Conservation (phyloP, 2,888 invertebrate species). For the Rhamphomyia laevipes region DNA sequence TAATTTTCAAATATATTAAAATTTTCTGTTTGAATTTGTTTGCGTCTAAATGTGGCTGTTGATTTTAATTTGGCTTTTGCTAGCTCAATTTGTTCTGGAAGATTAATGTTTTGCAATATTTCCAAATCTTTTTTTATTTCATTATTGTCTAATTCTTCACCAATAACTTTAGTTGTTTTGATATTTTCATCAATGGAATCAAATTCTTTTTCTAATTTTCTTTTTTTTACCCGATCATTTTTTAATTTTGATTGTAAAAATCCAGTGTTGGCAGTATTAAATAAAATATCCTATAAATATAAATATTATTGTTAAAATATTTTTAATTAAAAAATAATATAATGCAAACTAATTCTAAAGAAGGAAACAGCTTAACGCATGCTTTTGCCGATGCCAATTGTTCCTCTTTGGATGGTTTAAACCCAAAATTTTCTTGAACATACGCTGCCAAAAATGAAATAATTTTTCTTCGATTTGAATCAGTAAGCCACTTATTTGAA, state of each 20-base stretch:
- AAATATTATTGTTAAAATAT: neutral
- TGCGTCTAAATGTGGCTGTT: neutral
- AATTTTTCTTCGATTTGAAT: neutral
- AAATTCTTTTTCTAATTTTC: neutral
- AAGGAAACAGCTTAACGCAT: too few species aligned
- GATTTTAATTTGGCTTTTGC: neutral
- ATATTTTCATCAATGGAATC: too few species aligned
- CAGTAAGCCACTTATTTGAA: too few species aligned
- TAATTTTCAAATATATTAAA: neutral
- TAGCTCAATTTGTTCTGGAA: neutral
- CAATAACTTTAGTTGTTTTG: too few species aligned
- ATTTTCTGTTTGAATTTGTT: neutral
- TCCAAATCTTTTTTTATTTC: neutral
- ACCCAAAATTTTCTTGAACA: neutral
- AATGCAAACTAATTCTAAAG: neutral
- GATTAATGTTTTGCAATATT: neutral
- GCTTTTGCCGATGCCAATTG: neutral
- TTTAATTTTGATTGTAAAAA: neutral
- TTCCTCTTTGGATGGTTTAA: neutral
- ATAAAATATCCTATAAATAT: neutral
- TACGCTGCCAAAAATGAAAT: neutral
- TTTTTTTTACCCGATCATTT: constrained; percentile 1
- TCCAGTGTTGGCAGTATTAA: neutral
- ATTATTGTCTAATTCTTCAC: neutral
- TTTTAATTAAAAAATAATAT: neutral